Evolutionary conservation across 2,888 invertebrate genomes (phyloP).

Genomic region (Latheticus oryzae): DNA sequence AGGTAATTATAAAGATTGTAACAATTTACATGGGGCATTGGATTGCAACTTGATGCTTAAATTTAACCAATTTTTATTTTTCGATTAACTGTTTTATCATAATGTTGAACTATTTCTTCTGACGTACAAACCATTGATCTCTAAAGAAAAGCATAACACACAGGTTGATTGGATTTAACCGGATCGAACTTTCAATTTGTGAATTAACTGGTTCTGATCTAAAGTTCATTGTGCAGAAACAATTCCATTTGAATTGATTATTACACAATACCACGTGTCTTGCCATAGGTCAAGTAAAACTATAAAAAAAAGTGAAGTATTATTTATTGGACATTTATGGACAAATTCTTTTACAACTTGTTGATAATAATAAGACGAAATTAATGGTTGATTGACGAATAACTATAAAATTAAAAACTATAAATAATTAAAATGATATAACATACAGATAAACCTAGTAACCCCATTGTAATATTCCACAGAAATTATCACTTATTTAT

Average conservation of each 20-base stretch:
- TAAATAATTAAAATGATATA: too few species aligned
- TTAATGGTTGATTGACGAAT: too few species aligned
- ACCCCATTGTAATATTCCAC: slow-evolving; percentile 24
- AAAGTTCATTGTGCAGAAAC: slow-evolving; percentile 18
- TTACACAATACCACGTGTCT: slow-evolving; percentile 15
- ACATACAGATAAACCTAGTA: slow-evolving; percentile 13
- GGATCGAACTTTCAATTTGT: slow-evolving; percentile 35
- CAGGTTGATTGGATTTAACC: slow-evolving; percentile 37
- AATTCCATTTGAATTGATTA: not conserved
- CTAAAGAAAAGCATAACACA: slow-evolving; percentile 10
- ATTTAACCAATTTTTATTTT: too few species aligned
- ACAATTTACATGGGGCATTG: too few species aligned
- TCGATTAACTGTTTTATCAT: too few species aligned
- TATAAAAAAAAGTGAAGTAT: too few species aligned
- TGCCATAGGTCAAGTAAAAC: slow-evolving; percentile 12
- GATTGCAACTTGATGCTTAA: too few species aligned
- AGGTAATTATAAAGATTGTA: too few species aligned
- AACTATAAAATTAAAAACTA: too few species aligned
- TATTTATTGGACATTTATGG: too few species aligned
- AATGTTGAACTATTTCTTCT: not conserved
- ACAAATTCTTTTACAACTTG: not conserved
- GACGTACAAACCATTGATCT: slow-evolving; percentile 5
- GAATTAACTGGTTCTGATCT: slow-evolving; percentile 24
- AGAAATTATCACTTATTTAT: slow-evolving; percentile 33
- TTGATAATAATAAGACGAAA: too few species aligned